phyloP scores from a whole-genome alignment of 2,113 vertebrate species.

The Salvator merianae region DNA sequence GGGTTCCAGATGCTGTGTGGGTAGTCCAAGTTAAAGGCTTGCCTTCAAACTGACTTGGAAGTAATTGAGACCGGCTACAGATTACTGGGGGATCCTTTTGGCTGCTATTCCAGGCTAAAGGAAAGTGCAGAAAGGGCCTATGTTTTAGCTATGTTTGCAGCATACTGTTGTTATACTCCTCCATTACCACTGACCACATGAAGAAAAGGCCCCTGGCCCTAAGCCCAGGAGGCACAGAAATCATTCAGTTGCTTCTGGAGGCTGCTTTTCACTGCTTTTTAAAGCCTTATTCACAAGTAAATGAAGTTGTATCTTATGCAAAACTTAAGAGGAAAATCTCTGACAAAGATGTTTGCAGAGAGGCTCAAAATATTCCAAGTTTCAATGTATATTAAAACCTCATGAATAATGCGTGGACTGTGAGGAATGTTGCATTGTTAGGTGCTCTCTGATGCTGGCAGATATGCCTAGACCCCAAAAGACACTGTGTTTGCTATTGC shows the following conservation, averaged over 20 bases:
- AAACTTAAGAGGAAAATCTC: not conserved
- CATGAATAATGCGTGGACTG: not conserved
- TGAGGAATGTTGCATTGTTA: not conserved
- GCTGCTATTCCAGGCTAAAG: no score
- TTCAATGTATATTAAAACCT: conserved; percentile 12
- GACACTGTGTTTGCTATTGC: conserved; percentile 3
- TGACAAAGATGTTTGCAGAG: not conserved
- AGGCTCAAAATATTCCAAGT: not conserved
- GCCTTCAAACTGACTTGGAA: no score
- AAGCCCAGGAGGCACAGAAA: not conserved
- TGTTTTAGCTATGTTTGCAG: not conserved
- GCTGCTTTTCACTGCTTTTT: not conserved
- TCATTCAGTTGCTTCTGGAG: not conserved
- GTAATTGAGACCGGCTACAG: no score
- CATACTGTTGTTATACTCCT: not conserved
- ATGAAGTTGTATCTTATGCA: not conserved
- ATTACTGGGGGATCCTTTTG: no score
- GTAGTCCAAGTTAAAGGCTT: no score
- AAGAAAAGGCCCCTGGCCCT: not conserved
- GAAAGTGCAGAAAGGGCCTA: no score
- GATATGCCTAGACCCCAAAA: not conserved
- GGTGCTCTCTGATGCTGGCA: not conserved
- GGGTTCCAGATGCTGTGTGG: no score
- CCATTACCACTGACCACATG: not conserved
- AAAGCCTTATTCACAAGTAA: not conserved